Percentiles rank a stretch among this genome's conserved stretches.
phyloP scores from a whole-genome alignment of 2,888 invertebrate species.

The Megamerina dolium region DNA sequence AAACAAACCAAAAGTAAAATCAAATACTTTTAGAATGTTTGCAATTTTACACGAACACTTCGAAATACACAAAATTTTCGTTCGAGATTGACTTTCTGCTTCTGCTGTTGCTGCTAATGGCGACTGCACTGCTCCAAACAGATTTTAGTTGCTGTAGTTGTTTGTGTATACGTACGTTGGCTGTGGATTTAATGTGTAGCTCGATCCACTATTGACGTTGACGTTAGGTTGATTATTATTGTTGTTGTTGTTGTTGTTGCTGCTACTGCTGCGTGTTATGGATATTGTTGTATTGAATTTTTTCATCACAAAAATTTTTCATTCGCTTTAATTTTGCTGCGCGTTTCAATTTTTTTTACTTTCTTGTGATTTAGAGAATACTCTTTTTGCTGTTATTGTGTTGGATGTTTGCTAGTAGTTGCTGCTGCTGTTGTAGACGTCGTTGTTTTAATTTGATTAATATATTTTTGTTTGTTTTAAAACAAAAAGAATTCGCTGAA shows the following conservation, averaged over 20 bases:
- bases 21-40: too few species aligned
- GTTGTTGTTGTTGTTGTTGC: conserved; percentile 11
- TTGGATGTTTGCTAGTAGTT: conserved; percentile 12
- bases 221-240: background rate
- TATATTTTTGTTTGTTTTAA: conserved; percentile 31
- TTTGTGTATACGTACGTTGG: too few species aligned
- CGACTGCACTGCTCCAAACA: too few species aligned
- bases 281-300: conserved; percentile 1
- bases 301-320: conserved; percentile 16
- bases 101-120: conserved; percentile 7
- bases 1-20: too few species aligned
- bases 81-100: conserved; percentile 5
- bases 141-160: too few species aligned
- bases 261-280: background rate
- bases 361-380: conserved; percentile 10
- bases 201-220: background rate
- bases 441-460: conserved; percentile 28
- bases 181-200: too few species aligned
- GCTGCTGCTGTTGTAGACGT: conserved; percentile 19
- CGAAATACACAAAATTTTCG: conserved; percentile 7
- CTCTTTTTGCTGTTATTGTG: conserved; percentile 9
- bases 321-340: conserved; percentile 3
- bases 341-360: conserved; percentile 10
- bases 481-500: conserved; percentile 57
- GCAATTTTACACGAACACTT: too few species aligned